Base-by-base conservation (phyloP, 1,140 invertebrate species). In the Pseudoatta argentina region DNA sequence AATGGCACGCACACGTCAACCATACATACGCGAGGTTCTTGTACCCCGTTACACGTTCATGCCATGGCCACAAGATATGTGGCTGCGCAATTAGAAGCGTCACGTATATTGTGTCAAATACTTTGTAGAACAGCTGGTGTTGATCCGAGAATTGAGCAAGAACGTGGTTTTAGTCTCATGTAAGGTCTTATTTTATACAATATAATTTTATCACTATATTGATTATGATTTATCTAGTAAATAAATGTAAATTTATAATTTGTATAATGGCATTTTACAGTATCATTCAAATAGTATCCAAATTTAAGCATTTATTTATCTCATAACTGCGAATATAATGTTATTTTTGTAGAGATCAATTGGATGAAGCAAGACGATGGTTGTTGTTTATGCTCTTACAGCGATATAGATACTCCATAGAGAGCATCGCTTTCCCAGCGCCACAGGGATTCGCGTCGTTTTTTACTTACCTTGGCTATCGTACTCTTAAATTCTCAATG, bases 361-460 rank as follows among this genome's bases (percentile, higher is more conserved):
- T 98, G 93, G 95, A 96, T 8, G 96, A 96, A 82, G 96, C 95
- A 8, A 96, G 97, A 91, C 96, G 97, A 85, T 96, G 96, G 93
- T 95, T 97, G 24, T 93, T 98, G 21, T 98, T 98, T 90, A 96
- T 96, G 72, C 95, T 97, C 18, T 91, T 98, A 55, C 97, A 98
- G 92, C 96, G 97, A 83, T 98, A 98, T 94, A 97, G 97, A 88
- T 95, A 97, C 85, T 97, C 97, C 1, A 96, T 97, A 30, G 97
- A 98, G 92, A 96, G 96, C n/a, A 96, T 98, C 71, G 97, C 97
- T 12, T 98, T 97, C 94, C 98, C 98, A 1, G 94, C 98, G 82
- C 98, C 98, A 39, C 97, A 98, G 92, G 98, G 98, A 27, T 98
- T 98, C 91, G 97, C 97, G 14, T 98, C 98, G 14, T 98, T 98